Percentiles rank a stretch among this genome's conserved stretches.
These are phyloP conservation scores for Drosophila sucinea DNA, from an alignment of 1,140 invertebrate genomes.

Conservation along the genomic window DNA sequence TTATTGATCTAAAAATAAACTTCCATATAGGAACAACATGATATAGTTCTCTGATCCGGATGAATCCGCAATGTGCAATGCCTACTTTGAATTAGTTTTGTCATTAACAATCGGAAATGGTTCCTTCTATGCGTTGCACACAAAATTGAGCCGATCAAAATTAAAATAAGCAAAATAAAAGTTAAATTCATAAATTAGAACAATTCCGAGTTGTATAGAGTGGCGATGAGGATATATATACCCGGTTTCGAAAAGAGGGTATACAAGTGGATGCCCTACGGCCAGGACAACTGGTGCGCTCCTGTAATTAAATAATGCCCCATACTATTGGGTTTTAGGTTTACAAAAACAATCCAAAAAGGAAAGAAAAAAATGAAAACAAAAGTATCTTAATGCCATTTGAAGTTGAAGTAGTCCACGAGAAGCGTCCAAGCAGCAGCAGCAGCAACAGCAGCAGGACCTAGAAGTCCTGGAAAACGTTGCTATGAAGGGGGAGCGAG, in stretches of 20 bases:
- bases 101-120: too few relatives aligned
- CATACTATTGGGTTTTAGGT: conserved; percentile 17
- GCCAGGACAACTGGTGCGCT: conserved; percentile 39
- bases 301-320: conserved; percentile 53
- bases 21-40: too few relatives aligned
- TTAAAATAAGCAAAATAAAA: too few relatives aligned
- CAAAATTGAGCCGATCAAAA: too few relatives aligned
- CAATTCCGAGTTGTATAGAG: too few relatives aligned
- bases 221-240: neutral
- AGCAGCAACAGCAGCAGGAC: conserved; percentile 24
- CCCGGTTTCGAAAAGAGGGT: neutral
- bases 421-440: conserved; percentile 2
- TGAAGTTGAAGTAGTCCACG: conserved; percentile 58
- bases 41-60: too few relatives aligned
- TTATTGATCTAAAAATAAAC: too few relatives aligned
- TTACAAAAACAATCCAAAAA: conserved; percentile 33
- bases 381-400: conserved; percentile 73
- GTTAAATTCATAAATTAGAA: too few relatives aligned
- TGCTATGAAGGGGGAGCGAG: conserved; percentile 16
- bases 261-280: conserved; percentile 6
- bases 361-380: conserved; percentile 32
- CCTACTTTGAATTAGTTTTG: too few relatives aligned
- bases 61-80: too few relatives aligned
- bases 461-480: neutral
- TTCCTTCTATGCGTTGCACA: too few relatives aligned